Conservation (phyloP, 2,113 vertebrate genomes). For the Cyprinodon tularosa region DNA sequence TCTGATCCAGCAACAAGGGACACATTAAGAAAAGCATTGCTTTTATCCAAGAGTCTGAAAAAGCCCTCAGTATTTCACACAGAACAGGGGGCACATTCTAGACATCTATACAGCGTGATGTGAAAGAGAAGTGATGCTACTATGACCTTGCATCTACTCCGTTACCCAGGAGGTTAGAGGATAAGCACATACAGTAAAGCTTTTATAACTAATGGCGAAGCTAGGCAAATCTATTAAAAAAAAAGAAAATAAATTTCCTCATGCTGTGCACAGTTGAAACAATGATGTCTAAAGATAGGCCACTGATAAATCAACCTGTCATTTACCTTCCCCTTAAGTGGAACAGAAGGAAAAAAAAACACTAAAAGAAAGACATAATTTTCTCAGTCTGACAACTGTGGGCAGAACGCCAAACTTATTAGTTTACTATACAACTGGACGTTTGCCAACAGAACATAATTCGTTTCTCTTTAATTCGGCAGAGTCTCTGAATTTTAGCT, state of each 20-base stretch:
- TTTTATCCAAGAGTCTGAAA: background rate
- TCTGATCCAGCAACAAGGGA: background rate
- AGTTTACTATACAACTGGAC: conserved; percentile 58
- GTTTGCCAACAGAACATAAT: conserved; percentile 48
- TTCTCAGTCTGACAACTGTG: conserved; percentile 48
- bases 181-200: background rate
- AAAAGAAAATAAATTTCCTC: conserved; percentile 2
- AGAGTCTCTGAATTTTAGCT: conserved; percentile 46
- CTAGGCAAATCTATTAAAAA: background rate
- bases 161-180: background rate
- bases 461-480: conserved; percentile 34
- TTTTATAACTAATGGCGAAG: background rate
- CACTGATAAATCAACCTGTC: conserved; percentile 40
- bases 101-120: background rate
- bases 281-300: conserved; percentile 33
- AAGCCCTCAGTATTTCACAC: background rate
- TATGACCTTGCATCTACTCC: background rate
- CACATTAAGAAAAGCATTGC: background rate
- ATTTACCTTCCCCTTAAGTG: conserved; percentile 48
- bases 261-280: background rate
- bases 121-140: background rate
- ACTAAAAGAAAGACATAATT: conserved; percentile 27
- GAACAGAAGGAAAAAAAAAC: conserved; percentile 17
- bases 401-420: conserved; percentile 70
- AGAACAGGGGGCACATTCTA: conserved; percentile 1